A percentile compares a stretch with the other conserved stretches of the same genome.
Conservation (phyloP, 2,888 invertebrate species). For the Chesias legatella region DNA sequence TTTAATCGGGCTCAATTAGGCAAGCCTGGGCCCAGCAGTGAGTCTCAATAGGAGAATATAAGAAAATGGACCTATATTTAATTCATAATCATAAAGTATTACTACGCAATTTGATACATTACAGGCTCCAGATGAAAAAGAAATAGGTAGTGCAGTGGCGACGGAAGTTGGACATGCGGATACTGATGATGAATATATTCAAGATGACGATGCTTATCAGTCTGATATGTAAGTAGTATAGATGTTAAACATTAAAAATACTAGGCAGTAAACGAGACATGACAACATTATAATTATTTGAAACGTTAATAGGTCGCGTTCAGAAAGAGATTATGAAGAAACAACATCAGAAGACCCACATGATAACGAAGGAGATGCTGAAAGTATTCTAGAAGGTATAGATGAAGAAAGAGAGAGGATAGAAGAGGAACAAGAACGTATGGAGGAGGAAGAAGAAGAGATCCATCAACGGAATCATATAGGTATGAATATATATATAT, state of each 20-base stretch:
- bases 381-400: constrained; percentile 54
- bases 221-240: constrained; percentile 80
- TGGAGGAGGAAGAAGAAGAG: constrained; percentile 50
- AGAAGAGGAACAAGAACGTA: constrained; percentile 61
- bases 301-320: constrained; percentile 58
- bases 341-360: constrained; percentile 86
- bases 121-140: constrained; percentile 65
- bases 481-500: constrained; percentile 45
- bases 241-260: no score
- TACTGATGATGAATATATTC: constrained; percentile 84
- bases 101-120: neutral
- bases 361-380: constrained; percentile 78
- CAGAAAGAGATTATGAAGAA: constrained; percentile 84
- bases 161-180: constrained; percentile 80
- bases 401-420: constrained; percentile 56
- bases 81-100: no score
- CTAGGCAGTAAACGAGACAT: neutral
- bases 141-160: constrained; percentile 56
- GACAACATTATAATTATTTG: neutral
- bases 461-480: constrained; percentile 69
- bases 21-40: no score
- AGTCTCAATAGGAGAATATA: no score
- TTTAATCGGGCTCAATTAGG: no score
- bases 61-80: no score
- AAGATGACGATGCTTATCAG: constrained; percentile 84